These are phyloP conservation scores for Unio delphinus DNA, from an alignment of 2,888 invertebrate genomes.

Conservation along the genomic window DNA sequence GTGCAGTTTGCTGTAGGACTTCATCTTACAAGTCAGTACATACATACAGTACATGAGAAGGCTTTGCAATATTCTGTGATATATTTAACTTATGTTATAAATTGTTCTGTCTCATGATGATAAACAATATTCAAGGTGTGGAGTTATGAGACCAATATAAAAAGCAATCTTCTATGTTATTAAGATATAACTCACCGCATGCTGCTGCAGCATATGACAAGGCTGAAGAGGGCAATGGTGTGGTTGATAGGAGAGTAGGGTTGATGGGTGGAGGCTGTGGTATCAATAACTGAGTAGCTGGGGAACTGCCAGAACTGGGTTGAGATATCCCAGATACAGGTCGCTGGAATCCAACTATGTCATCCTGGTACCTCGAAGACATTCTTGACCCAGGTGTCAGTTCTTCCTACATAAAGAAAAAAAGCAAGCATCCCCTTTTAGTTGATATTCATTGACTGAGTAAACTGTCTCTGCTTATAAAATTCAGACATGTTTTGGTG, in stretches of 20 bases:
- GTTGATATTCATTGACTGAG: neutral
- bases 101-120: too few species aligned
- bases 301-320: conserved; percentile 47
- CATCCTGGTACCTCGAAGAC: conserved; percentile 61
- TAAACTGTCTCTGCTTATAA: neutral
- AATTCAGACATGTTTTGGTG: neutral
- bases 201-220: conserved; percentile 62
- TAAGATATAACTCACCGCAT: conserved; percentile 41
- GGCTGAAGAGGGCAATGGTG: conserved; percentile 58
- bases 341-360: conserved; percentile 39
- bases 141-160: neutral
- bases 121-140: too few species aligned
- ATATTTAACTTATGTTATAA: too few species aligned
- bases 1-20: too few species aligned
- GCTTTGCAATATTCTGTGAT: too few species aligned
- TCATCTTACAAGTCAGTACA: too few species aligned
- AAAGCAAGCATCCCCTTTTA: neutral
- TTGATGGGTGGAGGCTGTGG: conserved; percentile 58
- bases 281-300: conserved; percentile 42
- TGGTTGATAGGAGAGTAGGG: conserved; percentile 50
- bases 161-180: neutral
- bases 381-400: conserved; percentile 48
- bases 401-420: conserved; percentile 42
- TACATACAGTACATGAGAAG: too few species aligned
- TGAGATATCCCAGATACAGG: conserved; percentile 47